Base-by-base conservation (phyloP, 2,797 vertebrate genomes). In the Mionectes olivaceus region DNA sequence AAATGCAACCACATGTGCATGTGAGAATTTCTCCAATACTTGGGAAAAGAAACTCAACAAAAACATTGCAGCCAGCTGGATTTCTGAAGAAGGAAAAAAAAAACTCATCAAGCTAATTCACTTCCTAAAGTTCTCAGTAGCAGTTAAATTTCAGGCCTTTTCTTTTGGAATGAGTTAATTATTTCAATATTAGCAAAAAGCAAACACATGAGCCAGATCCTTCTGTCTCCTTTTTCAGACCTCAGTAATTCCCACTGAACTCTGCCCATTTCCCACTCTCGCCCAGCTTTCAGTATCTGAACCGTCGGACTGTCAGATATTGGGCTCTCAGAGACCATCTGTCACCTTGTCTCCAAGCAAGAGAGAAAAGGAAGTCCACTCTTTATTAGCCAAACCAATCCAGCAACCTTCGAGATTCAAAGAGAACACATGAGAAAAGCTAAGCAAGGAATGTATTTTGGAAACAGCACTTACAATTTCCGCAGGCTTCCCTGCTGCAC, bases 401-500 rank as follows among this genome's bases (percentile, higher is more conserved):
- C n/a, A 83, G 19, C 46, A 93, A 61, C 35, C 16, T 9, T 46
- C n/a, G 23, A 35, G 16, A 83, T 44, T 41, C 23, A 69, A 83
- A 93, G 14, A 63, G 4, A 93, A 73, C 1, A 44, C 0, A 0
- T 13, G n/a, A 71, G 10, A 52, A 84, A 77, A 92, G 46, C 7
- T 16, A 76, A 74, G 43, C 13, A 61, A 69, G 19, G 37, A 46
- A 65, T 5, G 14, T 41, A 6, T 77, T 88, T 64, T 63, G 47
- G 35, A 74, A 77, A 47, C 0, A 11, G 37, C 55, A 87, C 98
- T 98, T 94, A 99, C 99, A 11, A 52, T 93, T 93, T 99, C 99
- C 61, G 97, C 95, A 55, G 98, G 87, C 77, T 99, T 99, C 90
- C 97, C 99, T 47, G 97, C 98, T 49, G 97, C 98, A 68, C 98